phyloP scores from a whole-genome alignment of 2,113 vertebrate genomes.

The Esox niger region DNA sequence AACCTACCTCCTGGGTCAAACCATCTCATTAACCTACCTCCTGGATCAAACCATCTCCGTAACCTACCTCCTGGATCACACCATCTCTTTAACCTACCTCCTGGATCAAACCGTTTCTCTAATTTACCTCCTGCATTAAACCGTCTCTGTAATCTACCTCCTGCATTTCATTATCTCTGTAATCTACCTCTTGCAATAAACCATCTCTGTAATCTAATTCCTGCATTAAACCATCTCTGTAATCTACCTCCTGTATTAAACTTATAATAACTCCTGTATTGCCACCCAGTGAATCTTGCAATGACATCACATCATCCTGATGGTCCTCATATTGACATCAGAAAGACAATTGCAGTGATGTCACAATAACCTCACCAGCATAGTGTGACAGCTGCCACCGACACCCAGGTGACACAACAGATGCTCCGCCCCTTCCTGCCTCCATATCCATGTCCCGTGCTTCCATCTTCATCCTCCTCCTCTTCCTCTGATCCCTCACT shows the following conservation, averaged over 20 bases:
- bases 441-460: constrained; percentile 73
- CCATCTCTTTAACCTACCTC: too few relatives aligned
- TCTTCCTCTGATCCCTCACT: constrained; percentile 77
- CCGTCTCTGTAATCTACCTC: too few relatives aligned
- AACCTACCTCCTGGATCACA: too few relatives aligned
- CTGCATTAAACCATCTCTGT: not conserved
- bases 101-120: too few relatives aligned
- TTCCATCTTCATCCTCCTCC: constrained; percentile 75
- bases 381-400: constrained; percentile 82
- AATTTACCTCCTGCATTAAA: too few relatives aligned
- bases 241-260: constrained; percentile 19
- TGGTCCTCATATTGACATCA: constrained; percentile 1
- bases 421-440: constrained; percentile 78
- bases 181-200: too few relatives aligned
- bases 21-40: too few relatives aligned
- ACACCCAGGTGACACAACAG: constrained; percentile 88
- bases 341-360: not conserved
- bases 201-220: too few relatives aligned
- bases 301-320: not conserved
- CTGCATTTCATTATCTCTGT: too few relatives aligned
- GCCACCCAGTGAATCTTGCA: too few relatives aligned
- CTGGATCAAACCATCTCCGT: too few relatives aligned
- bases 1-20: too few relatives aligned
- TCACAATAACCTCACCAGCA: constrained; percentile 78
- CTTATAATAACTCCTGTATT: not conserved